phyloP scores from a whole-genome alignment of 1,140 invertebrate genomes.

The Pseudomyrmex pallidus region DNA sequence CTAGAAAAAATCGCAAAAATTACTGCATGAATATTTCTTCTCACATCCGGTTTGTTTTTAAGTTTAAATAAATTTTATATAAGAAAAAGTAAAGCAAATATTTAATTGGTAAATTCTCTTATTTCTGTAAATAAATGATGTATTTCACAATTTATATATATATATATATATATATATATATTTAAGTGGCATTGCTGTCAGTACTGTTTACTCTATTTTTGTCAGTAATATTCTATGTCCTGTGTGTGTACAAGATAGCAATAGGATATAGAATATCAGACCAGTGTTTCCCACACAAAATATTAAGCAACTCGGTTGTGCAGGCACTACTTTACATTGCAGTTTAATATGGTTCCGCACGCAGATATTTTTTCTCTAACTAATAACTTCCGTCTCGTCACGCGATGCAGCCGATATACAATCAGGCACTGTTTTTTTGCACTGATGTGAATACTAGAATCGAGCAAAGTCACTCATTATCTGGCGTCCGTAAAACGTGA shows the following conservation, averaged over 20 bases:
- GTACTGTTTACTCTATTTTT: slow-evolving; percentile 55
- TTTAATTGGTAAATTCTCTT: no score
- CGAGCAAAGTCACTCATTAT: not conserved
- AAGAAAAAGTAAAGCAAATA: not conserved
- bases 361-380: slow-evolving; percentile 62
- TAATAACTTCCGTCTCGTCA: slow-evolving; percentile 23
- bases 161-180: not conserved
- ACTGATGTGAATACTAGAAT: not conserved
- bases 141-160: not conserved
- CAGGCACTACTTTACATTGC: slow-evolving; percentile 38
- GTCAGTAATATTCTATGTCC: slow-evolving; percentile 15
- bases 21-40: not conserved
- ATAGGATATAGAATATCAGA: slow-evolving; percentile 23
- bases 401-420: not conserved
- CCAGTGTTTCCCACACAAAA: slow-evolving; percentile 28
- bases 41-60: slow-evolving; percentile 1
- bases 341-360: slow-evolving; percentile 57
- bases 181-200: slow-evolving; percentile 7
- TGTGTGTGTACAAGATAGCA: not conserved
- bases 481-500: slow-evolving; percentile 21
- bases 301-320: slow-evolving; percentile 18
- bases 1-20: not conserved
- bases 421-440: not conserved
- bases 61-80: slow-evolving; percentile 20
- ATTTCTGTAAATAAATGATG: slow-evolving; percentile 13